These are phyloP conservation scores for Coilia nasus DNA, from an alignment of 2,797 vertebrate genomes.

Conservation along the genomic window DNA sequence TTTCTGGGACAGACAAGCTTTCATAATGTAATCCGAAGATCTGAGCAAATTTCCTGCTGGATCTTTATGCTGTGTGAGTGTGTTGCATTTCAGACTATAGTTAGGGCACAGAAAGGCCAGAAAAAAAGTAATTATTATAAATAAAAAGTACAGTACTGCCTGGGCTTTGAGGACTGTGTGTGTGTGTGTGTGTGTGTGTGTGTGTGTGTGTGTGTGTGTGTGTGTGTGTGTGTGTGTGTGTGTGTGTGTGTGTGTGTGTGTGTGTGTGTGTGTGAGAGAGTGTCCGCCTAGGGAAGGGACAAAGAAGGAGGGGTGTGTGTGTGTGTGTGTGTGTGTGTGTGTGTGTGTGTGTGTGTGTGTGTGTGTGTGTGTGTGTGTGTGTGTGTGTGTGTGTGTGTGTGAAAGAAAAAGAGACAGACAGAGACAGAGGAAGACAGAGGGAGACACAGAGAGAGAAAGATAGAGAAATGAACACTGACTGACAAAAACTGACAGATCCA, in stretches of 20 bases:
- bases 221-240: too few species aligned
- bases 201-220: neutral
- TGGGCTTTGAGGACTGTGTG: conserved; percentile 14
- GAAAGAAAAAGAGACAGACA: neutral
- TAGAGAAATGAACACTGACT: neutral
- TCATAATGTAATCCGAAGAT: neutral
- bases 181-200: neutral
- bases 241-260: too few species aligned
- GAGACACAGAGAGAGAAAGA: too few species aligned
- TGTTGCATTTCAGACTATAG: conserved; percentile 9
- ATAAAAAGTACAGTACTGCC: conserved; percentile 2
- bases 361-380: too few species aligned
- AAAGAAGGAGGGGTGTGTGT: neutral
- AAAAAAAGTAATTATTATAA: conserved; percentile 25
- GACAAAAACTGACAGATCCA: neutral
- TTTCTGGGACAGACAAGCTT: neutral
- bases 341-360: too few species aligned
- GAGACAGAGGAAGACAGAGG: too few species aligned
- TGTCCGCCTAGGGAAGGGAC: too few species aligned
- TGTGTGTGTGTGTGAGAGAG: too few species aligned
- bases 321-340: neutral
- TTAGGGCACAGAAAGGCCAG: conserved; percentile 24
- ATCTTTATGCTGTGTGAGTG: neutral
- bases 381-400: too few species aligned
- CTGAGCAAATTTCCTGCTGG: neutral